Evolutionary conservation across 2,113 vertebrate species (phyloP), one percentile per base, ranked within the genome.

Genomic region (Onychostoma macrolepis): DNA sequence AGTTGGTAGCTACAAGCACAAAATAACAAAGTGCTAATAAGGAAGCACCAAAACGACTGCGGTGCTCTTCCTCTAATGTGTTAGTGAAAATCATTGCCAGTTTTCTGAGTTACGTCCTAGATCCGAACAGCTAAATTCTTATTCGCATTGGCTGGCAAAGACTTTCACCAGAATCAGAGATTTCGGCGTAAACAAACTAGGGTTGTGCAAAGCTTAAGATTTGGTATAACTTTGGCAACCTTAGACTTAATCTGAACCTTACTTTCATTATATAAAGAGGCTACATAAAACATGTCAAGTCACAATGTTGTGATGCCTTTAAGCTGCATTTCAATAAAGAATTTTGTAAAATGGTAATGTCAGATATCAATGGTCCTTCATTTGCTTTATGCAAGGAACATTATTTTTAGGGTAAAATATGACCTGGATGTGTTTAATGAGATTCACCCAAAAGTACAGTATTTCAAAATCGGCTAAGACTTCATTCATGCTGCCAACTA

Each of bases 401-500:
- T 15, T 69, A 19, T 69, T 36, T 33, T 69, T 2, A 17, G 30
- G 67, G 7, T 19, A 9, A 19, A 33, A 28, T 71, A 33, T 71
- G 19, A 38, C 9, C 69, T 38, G 33, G 69, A 71, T 24, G 0
- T 38, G 33, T 71, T 36, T 71, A 17, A 0, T 36, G 7, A 71
- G 7, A 38, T 71, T 63, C 61, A 63, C 61, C n/a, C 61, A 63
- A 26, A 36, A 36, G 30, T 69, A 19, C 28, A 19, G 7, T 36
- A 36, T 36, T 7, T 21, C 6, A 53, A 53, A 53, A 53, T 53
- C 2, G 17, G 17, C 6, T 24, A 79, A 53, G 1, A 53, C 19
- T 24, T 56, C 10, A 53, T 65, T 83, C 63, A 43, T 71, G 81
- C 81, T 83, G 63, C 81, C 81, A 83, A 50, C 81, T 71, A 26